Evolutionary conservation across 1,140 invertebrate genomes (phyloP).

Genomic region (Fopius arisanus): DNA sequence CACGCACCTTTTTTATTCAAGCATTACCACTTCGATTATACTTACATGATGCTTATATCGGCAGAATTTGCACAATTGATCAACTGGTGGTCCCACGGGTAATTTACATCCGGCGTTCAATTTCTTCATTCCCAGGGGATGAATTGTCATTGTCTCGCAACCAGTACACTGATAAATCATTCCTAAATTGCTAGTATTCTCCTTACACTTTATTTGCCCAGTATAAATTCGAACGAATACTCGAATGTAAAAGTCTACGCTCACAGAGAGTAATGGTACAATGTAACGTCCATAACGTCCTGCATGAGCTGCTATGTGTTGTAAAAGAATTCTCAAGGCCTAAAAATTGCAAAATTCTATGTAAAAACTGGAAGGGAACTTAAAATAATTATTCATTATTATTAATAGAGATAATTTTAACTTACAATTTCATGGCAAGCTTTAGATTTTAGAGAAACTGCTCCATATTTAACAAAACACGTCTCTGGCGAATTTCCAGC

Average conservation of each 20-base stretch:
- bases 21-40: conserved; percentile 17
- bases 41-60: conserved; percentile 75
- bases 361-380: too few relatives aligned
- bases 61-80: conserved; percentile 79
- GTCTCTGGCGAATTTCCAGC: conserved; percentile 96
- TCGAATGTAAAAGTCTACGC: conserved; percentile 96
- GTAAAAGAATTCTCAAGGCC: conserved; percentile 91
- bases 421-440: conserved; percentile 94
- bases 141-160: conserved; percentile 81
- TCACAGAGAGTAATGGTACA: conserved; percentile 88
- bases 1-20: too few relatives aligned
- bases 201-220: conserved; percentile 85
- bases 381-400: too few relatives aligned
- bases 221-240: conserved; percentile 89
- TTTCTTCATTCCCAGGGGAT: conserved; percentile 77
- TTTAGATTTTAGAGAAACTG: conserved; percentile 85
- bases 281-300: conserved; percentile 94
- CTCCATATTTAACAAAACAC: conserved; percentile 94
- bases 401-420: conserved; percentile 19
- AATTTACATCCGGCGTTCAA: conserved; percentile 68
- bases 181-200: conserved; percentile 82
- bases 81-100: conserved; percentile 73
- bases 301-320: conserved; percentile 89
- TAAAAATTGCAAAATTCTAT: conserved; percentile 50
- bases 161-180: conserved; percentile 89